phyloP scores from a whole-genome alignment of 2,113 vertebrate species.

The Ictalurus furcatus region DNA sequence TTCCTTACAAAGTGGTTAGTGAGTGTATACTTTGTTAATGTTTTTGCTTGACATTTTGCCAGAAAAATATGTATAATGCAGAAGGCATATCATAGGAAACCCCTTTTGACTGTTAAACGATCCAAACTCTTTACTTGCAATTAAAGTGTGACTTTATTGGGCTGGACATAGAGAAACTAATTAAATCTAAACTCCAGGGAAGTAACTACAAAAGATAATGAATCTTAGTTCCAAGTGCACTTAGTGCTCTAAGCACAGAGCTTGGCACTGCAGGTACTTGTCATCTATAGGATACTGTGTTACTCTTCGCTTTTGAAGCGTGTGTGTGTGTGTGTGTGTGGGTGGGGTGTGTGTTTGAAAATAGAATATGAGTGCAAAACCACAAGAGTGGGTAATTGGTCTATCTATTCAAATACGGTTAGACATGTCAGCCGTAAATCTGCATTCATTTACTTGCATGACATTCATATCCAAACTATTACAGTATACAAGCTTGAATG shows the following conservation, averaged over 20 bases:
- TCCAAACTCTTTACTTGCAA: neutral
- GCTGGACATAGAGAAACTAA: neutral
- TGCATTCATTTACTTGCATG: neutral
- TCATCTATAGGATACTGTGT: constrained; percentile 33
- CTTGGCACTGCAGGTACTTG: constrained; percentile 13
- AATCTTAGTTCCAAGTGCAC: neutral
- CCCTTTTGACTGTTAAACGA: neutral
- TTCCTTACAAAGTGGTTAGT: neutral
- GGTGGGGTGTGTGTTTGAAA: neutral
- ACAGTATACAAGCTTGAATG: neutral
- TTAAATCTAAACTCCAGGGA: neutral
- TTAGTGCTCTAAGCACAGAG: neutral
- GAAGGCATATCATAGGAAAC: neutral
- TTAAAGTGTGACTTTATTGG: neutral
- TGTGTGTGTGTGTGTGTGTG: neutral
- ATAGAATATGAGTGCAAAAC: constrained; percentile 1
- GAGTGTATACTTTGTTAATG: neutral
- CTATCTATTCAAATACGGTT: neutral
- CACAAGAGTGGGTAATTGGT: neutral
- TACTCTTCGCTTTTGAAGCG: constrained; percentile 21
- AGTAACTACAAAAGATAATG: neutral
- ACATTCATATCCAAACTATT: neutral
- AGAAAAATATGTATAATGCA: neutral
- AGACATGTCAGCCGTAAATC: neutral
- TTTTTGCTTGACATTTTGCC: neutral